Percentiles rank a stretch among this genome's conserved stretches.
These are phyloP conservation scores for Onychomys arenicola DNA, from an alignment of 2,797 vertebrate genomes.

Conservation along the genomic window DNA sequence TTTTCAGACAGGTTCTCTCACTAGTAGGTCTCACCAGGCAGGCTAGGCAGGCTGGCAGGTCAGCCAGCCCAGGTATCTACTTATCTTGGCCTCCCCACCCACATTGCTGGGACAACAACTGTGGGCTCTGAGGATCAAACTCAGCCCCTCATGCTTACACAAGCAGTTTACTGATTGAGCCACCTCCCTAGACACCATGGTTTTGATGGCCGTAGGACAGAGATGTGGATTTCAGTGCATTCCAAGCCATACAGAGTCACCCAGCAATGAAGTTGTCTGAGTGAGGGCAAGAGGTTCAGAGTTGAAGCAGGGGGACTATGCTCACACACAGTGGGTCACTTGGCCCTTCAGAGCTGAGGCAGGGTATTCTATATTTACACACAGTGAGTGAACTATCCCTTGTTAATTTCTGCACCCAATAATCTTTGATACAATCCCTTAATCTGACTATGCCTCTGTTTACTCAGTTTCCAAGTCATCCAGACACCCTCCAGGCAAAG, in stretches of 20 bases:
- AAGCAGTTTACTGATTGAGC: background rate
- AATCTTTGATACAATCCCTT: background rate
- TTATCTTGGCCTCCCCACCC: background rate
- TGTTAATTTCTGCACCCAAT: background rate
- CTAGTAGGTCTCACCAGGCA: background rate
- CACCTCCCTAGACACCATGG: background rate
- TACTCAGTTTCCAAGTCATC: background rate
- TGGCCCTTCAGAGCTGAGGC: background rate
- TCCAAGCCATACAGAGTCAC: background rate
- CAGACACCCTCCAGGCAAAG: background rate
- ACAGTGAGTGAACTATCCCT: background rate
- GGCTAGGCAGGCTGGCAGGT: too few species aligned
- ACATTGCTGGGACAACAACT: background rate
- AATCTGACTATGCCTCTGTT: background rate
- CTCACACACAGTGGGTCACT: background rate
- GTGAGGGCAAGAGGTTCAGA: background rate
- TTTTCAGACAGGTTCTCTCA: background rate
- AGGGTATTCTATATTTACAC: background rate
- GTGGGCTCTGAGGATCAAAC: background rate
- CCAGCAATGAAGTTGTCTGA: background rate
- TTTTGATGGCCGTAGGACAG: background rate
- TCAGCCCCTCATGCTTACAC: background rate
- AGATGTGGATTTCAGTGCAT: background rate
- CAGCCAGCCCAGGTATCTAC: background rate
- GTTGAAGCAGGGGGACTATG: background rate